Evolutionary conservation across 2,888 invertebrate genomes (phyloP), one percentile per base, ranked within the genome.

Genomic region (Physocephala rufipes): DNA sequence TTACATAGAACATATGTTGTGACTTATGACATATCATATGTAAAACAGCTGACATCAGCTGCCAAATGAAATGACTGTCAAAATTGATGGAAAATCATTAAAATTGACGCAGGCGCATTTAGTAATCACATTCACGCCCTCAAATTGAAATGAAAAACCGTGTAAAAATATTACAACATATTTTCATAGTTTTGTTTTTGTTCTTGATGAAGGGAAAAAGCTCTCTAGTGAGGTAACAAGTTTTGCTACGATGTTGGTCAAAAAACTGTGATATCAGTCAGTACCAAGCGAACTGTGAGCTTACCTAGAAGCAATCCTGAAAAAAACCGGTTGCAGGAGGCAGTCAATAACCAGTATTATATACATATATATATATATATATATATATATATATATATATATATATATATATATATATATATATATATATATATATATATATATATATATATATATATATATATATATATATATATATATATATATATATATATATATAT

Each of bases 221-320:
- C 74, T 75, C 71, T 73, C 12, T 28, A 69, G 69, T 65, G 74
- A 71, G 74, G 68, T 16, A 67, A 75, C 73, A 26, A 26, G 47
- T 58, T 65, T 36, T 63, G 51, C 45, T 36, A 24, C 45, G 21
- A 15, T 21, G n/a, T 43, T 16, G 24, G 28, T 9, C 58, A 28
- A 65, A 21, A 30, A 65, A 19, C 9, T 36, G 36, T 49, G 67
- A 65, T 67, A 74, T 79, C 74, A 80, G 80, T 80, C 74, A 80
- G 80, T 80, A 79, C 77, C 76, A 79, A 80, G 78, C 80, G 77
- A 80, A 79, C 80, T 77, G 77, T 77, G 76, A 75, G 76, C 75
- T 76, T 73, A 75, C 67, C 75, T 75, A 75, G 76, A 74, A 78
- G 74, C 70, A 68, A 73, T 59, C 67, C 69, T 73, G 71, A 70